Conservation (phyloP, 2,113 vertebrate species). For the Megaleporinus macrocephalus region DNA sequence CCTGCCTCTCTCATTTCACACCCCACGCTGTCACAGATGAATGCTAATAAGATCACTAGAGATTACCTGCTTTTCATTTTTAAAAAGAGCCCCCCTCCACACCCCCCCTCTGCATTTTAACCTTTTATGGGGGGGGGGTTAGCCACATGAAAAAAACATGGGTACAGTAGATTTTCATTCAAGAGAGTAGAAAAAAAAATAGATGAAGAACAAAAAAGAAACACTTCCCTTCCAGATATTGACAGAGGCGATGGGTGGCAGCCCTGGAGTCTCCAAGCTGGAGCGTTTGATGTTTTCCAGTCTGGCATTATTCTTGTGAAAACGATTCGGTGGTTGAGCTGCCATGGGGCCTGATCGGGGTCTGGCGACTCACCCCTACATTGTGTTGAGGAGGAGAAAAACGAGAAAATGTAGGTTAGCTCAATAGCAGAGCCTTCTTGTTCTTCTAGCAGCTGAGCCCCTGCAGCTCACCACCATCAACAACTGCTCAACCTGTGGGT, state of each 20-base stretch:
- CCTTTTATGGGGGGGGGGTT: constrained; percentile 11
- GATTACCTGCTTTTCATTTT: constrained; percentile 58
- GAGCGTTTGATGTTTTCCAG: constrained; percentile 45
- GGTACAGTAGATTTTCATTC: constrained; percentile 18
- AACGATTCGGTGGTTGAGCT: constrained; percentile 21
- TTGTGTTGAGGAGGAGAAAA: constrained; percentile 9
- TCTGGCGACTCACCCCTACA: constrained; percentile 10
- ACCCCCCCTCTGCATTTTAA: constrained; percentile 32
- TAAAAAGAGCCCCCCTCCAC: constrained; percentile 2
- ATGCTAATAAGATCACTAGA: constrained; percentile 59
- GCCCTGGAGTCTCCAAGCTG: constrained; percentile 22
- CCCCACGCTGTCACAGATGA: constrained; percentile 30
- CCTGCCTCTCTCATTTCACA: constrained; percentile 55
- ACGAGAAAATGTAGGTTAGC: neutral
- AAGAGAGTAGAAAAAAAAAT: neutral
- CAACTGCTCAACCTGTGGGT: constrained; percentile 49
- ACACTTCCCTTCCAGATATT: constrained; percentile 37
- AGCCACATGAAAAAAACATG: constrained; percentile 34
- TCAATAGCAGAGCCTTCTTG: constrained; percentile 12
- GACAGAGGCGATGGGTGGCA: constrained; percentile 40
- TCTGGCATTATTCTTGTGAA: constrained; percentile 29
- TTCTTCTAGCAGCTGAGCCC: constrained; percentile 44
- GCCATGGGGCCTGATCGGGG: constrained; percentile 7
- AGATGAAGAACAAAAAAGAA: constrained; percentile 31
- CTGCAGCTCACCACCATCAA: constrained; percentile 30